Evolutionary conservation across 1,140 invertebrate genomes (phyloP), one percentile per base, ranked within the genome.

Genomic region (Ericerus pela): DNA sequence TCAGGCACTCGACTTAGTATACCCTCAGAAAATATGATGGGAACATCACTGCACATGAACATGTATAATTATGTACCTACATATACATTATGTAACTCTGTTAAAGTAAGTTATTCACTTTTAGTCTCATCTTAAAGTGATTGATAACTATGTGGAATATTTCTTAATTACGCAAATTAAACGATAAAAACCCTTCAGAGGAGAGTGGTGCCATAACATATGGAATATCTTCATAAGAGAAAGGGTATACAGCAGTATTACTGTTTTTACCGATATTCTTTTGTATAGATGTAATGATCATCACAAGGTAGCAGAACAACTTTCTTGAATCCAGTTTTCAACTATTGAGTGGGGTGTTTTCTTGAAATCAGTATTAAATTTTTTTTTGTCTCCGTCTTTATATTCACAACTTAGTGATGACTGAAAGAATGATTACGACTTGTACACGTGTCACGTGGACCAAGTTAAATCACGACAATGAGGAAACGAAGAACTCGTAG

Each of bases 371-470:
- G 20, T 26, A 22, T 27, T 3, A 41, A 20, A n/a, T 36, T n/a
- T 54, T 56, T 56, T 59, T 43, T 52, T 36, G 37, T 33, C 41
- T 62, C 62, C 16, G 53, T 62, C 58, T 64, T 16, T 31, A 12
- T 53, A 64, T 62, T 76, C 78, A 53, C 68, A 88, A 80, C 73
- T 95, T 31, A 79, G 77, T 62, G 80, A 85, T 51, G 92, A 98
- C 71, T 96, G 91, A 90, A 85, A 92, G 72, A 78, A 96, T 31
- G 96, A 99, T 75, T 99, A 96, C 66, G 94, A 98, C 74, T 87
- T 85, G 11, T 99, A 99, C 69, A 76, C 76, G 38, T 99, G 96
- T 99, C 69, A 76, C 76, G 38, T 99, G 96, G 96, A 90, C 78
- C 62, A 99, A 99, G 73, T 73, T 99, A 37, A 88, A 99, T 70